A percentile compares a stretch with the other conserved stretches of the same genome.
Evolutionary conservation across 2,113 vertebrate species (phyloP).

Genomic region (Zapornia atra): DNA sequence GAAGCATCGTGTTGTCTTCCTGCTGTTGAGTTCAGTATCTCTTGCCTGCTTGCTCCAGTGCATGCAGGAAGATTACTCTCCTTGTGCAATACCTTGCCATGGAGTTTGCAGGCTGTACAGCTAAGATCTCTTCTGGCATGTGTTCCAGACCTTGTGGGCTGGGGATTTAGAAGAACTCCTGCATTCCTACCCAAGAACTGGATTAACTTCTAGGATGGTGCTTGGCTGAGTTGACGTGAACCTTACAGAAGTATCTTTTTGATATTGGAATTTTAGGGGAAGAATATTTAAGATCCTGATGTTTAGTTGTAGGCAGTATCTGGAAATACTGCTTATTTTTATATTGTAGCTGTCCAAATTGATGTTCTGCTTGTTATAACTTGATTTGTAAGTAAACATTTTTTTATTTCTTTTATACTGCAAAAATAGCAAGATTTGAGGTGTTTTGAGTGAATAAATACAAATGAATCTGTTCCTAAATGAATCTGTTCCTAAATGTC

Average conservation of each 20-base stretch:
- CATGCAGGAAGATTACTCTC: not conserved
- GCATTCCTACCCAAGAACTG: not conserved
- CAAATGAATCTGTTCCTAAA: not conserved
- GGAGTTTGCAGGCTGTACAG: not conserved
- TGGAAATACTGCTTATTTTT: slow-evolving; percentile 20
- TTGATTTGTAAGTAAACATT: slow-evolving; percentile 24
- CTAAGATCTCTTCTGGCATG: not conserved
- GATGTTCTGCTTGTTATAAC: not conserved
- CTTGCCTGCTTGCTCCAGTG: not conserved
- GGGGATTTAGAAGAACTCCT: not conserved
- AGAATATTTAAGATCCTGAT: not conserved
- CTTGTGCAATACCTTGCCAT: not conserved
- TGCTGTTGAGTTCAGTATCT: not conserved
- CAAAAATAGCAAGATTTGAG: not conserved
- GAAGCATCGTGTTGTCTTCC: not conserved
- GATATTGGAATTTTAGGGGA: not conserved
- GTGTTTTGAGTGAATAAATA: slow-evolving; percentile 37
- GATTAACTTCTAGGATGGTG: not conserved
- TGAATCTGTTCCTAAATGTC: not conserved
- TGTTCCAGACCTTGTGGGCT: not conserved
- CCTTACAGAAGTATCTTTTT: not conserved
- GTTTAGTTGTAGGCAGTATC: not conserved
- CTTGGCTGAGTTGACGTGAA: not conserved
- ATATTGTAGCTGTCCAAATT: not conserved
- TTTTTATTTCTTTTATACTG: slow-evolving; percentile 57